phyloP scores from a whole-genome alignment of 2,888 invertebrate genomes.

The Melanophora roralis region DNA sequence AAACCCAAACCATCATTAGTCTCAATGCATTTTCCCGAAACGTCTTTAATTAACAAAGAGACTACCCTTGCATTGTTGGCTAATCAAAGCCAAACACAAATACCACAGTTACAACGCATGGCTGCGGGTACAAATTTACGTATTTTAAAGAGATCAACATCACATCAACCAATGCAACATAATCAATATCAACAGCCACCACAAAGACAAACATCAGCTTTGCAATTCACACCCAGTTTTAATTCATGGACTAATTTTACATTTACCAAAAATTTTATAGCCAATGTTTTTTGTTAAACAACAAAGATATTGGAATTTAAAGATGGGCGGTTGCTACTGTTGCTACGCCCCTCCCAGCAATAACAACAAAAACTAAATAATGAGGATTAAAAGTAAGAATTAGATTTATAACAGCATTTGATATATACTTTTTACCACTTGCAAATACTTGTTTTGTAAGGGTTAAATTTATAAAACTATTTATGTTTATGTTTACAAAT shows the following conservation, averaged over 20 bases:
- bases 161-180: conserved; percentile 66
- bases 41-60: conserved; percentile 32
- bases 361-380: neutral
- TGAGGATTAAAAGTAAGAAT: conserved; percentile 16
- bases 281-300: conserved; percentile 75
- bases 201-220: conserved; percentile 57
- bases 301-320: neutral
- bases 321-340: neutral
- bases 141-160: conserved; percentile 68
- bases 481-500: conserved; percentile 35
- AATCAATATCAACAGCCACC: conserved; percentile 43
- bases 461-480: conserved; percentile 3
- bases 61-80: neutral
- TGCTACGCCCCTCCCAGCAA: neutral
- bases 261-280: conserved; percentile 76
- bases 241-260: conserved; percentile 77
- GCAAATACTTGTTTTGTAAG: neutral
- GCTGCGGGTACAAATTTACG: conserved; percentile 72
- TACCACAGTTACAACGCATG: conserved; percentile 69
- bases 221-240: conserved; percentile 74
- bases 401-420: neutral
- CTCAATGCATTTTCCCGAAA: conserved; percentile 61
- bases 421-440: neutral
- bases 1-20: conserved; percentile 64
- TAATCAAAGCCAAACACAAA: conserved; percentile 28